Evolutionary conservation across 1,140 invertebrate genomes (phyloP).

Genomic region (Maniola jurtina): DNA sequence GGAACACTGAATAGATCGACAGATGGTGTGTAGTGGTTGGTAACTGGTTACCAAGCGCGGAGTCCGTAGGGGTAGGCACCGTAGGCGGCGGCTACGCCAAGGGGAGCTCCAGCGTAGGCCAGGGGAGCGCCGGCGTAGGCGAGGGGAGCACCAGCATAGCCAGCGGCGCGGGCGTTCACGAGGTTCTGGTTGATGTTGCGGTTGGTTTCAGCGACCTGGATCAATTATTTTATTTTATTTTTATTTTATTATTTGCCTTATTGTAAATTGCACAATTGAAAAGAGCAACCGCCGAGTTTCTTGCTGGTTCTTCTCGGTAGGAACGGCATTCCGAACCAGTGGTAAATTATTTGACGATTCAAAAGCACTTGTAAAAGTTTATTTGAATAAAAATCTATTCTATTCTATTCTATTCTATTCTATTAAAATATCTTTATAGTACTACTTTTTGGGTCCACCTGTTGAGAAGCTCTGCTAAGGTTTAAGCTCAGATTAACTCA

Average conservation of each 20-base stretch:
- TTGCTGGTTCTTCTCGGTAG: too few species aligned
- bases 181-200: conserved; percentile 66
- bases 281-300: too few species aligned
- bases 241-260: too few species aligned
- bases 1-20: conserved; percentile 7
- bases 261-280: too few species aligned
- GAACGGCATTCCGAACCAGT: too few species aligned
- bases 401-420: too few species aligned
- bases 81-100: conserved; percentile 28
- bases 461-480: too few species aligned
- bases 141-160: conserved; percentile 31
- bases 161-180: conserved; percentile 57
- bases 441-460: too few species aligned
- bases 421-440: neutral
- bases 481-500: too few species aligned
- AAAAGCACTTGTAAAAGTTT: too few species aligned
- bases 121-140: conserved; percentile 42
- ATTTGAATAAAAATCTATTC: too few species aligned
- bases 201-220: conserved; percentile 54
- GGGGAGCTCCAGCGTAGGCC: conserved; percentile 35
- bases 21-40: conserved; percentile 19
- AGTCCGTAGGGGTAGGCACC: conserved; percentile 40
- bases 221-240: neutral
- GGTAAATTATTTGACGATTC: too few species aligned
- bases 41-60: conserved; percentile 60